A percentile compares a stretch with the other conserved stretches of the same genome.
These are phyloP conservation scores for Pipistrellus pipistrellus DNA, from an alignment of 2,797 vertebrate genomes.

Conservation along the genomic window DNA sequence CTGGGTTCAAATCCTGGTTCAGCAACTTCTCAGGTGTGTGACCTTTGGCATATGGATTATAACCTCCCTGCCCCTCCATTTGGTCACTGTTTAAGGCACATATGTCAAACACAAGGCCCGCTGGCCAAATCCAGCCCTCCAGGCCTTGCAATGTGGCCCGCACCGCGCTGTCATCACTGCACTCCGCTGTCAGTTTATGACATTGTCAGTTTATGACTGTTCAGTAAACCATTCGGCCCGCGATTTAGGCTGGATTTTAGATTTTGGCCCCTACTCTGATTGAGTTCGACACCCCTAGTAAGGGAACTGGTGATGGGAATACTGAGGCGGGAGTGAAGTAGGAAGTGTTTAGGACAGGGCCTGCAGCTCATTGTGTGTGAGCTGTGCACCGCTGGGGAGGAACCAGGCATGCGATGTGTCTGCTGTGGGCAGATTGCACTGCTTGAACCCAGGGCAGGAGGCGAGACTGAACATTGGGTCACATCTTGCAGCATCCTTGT, in stretches of 20 bases:
- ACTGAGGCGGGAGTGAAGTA: neutral
- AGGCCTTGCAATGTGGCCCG: too few species aligned
- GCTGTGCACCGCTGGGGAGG: accelerated
- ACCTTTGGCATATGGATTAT: neutral
- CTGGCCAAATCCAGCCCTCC: too few species aligned
- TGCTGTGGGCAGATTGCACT: accelerated
- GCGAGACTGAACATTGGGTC: accelerated
- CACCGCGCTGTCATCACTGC: too few species aligned
- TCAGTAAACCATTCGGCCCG: too few species aligned
- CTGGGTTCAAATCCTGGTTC: neutral
- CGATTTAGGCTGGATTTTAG: too few species aligned
- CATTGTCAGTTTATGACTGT: too few species aligned
- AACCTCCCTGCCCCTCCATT: neutral
- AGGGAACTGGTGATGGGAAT: too few species aligned
- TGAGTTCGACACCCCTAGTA: too few species aligned
- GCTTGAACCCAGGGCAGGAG: neutral
- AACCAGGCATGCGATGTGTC: accelerated
- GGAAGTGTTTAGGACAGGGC: neutral
- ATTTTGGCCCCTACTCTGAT: too few species aligned
- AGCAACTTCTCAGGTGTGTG: neutral
- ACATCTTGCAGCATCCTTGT: neutral
- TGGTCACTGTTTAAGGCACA: neutral
- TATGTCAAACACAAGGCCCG: too few species aligned
- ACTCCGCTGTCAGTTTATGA: too few species aligned
- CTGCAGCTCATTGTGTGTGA: neutral